Conservation (phyloP, 2,797 vertebrate species). For the Allobates femoralis region DNA sequence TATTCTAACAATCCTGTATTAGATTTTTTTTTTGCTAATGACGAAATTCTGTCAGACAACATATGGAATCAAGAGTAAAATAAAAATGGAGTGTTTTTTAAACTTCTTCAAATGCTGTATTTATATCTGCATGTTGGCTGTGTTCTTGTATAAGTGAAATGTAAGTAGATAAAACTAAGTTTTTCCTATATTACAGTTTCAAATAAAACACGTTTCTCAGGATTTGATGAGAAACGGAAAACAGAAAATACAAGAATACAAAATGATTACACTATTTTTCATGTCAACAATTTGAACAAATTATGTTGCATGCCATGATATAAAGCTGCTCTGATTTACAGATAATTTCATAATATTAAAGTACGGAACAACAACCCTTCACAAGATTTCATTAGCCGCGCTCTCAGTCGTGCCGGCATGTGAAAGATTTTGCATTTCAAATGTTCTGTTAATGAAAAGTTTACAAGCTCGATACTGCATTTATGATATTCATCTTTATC, state of each 20-base stretch:
- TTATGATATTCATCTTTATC: constrained; percentile 32
- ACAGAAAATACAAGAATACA: constrained; percentile 3
- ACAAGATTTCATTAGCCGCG: constrained; percentile 45
- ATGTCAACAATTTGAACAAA: constrained; percentile 45
- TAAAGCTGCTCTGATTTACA: constrained; percentile 35
- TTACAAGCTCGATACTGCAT: constrained; percentile 21
- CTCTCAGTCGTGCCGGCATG: constrained; percentile 18
- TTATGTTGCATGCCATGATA: constrained; percentile 29
- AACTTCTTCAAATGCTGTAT: neutral
- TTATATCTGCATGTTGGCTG: neutral
- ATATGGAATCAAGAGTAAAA: neutral
- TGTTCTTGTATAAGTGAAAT: neutral
- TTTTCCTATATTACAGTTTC: neutral
- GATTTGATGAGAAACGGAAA: constrained; percentile 3
- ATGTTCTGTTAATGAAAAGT: constrained; percentile 53
- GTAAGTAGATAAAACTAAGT: neutral
- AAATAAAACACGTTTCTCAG: constrained; percentile 10
- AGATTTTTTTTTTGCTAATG: neutral
- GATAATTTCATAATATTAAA: constrained; percentile 45
- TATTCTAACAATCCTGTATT: neutral
- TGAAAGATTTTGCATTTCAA: constrained; percentile 35
- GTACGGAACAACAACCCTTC: constrained; percentile 14
- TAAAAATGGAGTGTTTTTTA: neutral
- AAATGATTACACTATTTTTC: constrained; percentile 49
- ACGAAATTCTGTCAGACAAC: neutral